Base-by-base conservation (phyloP, 2,113 vertebrate species). In the Pardalotus punctatus region DNA sequence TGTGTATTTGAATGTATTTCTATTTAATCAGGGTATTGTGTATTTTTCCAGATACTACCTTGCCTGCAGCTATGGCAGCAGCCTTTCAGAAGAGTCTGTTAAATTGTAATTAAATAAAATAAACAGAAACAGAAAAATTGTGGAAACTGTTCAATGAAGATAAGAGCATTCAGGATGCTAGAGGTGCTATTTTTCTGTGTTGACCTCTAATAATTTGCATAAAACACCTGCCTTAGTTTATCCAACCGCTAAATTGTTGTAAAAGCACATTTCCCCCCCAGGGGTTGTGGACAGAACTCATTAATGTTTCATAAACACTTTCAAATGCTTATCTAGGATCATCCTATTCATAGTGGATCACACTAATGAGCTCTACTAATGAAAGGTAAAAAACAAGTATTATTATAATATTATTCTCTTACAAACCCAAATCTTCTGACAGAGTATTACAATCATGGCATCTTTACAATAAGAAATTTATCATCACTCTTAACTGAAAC, bases 271-370 rank as follows among this genome's bases (percentile, higher is more conserved):
- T 92, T 5, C 27, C 5, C 33, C 54, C 61, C 5, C 54, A 67
- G 50, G 84, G 25, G 27, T 29, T 94, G 48, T 45, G 89, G 86
- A 85, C 40, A 87, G 73, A 64, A 85, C 70, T 93, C 78, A 85
- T 95, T 89, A 85, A 94, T 76, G 66, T 93, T 94, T 96, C 88
- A 96, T 91, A 95, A 94, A 89, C 81, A 84, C 71, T 94, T 94
- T 47, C 71, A 80, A 73, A 82, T 27, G 51, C 54, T 94, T 92
- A 66, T 94, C 67, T 88, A 83, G 77, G 33, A 70, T 86, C 58
- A 70, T 70, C 21, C 29, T 92, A 36, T 73, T 94, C 81, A 67
- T 40, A 83, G 38, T 54, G 86, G 76, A 56, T 93, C 71, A 78
- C 54, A 66, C 64, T 90, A 93, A 92, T 66, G 72, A 93, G 64